Conservation (phyloP, 2,797 vertebrate genomes). For the Ambastaia sidthimunki region DNA sequence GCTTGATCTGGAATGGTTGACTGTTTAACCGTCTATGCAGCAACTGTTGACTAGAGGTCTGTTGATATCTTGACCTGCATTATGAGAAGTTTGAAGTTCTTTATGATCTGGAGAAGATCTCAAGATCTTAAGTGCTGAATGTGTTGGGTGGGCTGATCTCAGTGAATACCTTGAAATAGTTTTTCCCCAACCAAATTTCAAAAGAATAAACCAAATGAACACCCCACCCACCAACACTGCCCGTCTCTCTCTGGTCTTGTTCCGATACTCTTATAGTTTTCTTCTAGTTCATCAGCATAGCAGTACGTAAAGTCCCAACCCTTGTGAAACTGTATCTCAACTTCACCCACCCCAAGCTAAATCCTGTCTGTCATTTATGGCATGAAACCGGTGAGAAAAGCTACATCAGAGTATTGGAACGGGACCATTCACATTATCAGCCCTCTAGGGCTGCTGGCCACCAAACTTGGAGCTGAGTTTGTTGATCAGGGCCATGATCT, state of each 20-base stretch:
- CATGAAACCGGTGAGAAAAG: constrained; percentile 16
- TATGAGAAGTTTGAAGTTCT: neutral
- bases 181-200: constrained; percentile 1
- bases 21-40: constrained; percentile 44
- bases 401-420: constrained; percentile 42
- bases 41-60: neutral
- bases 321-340: constrained; percentile 5
- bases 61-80: neutral
- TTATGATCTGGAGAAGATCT: neutral
- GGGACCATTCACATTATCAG: constrained; percentile 3
- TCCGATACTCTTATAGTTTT: constrained; percentile 38
- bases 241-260: neutral
- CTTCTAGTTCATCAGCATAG: neutral
- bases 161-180: constrained; percentile 12
- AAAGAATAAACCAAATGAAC: constrained; percentile 2
- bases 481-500: constrained; percentile 96
- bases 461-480: constrained; percentile 94
- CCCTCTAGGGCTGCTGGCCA: constrained; percentile 73
- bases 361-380: neutral
- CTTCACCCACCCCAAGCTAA: constrained; percentile 4
- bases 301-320: neutral
- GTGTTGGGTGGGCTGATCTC: neutral
- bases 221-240: neutral
- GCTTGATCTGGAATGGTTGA: constrained; percentile 16
- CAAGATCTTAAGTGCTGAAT: constrained; percentile 1